Evolutionary conservation across 2,888 invertebrate species (phyloP).

Genomic region (Quadroppia sp.): DNA sequence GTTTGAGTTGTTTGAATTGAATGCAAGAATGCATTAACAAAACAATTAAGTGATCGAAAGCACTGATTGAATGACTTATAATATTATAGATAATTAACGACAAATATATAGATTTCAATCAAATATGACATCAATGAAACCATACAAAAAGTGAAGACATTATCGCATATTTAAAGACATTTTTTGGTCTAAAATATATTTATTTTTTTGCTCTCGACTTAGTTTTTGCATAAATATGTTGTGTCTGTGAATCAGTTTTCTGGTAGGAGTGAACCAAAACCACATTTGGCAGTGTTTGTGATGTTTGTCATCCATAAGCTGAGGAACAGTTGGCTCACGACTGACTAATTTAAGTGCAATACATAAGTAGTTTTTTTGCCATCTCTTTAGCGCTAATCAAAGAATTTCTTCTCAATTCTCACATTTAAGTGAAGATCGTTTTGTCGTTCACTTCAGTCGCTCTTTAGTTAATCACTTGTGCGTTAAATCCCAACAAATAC

Average conservation of each 20-base stretch:
- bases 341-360: conserved; percentile 6
- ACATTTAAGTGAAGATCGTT: neutral
- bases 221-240: neutral
- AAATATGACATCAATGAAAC: too few species aligned
- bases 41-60: too few species aligned
- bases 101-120: too few species aligned
- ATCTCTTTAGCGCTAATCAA: neutral
- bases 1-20: too few species aligned
- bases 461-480: conserved; percentile 12
- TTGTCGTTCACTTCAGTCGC: neutral
- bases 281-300: conserved; percentile 24
- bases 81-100: too few species aligned
- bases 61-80: too few species aligned
- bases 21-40: too few species aligned
- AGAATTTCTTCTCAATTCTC: neutral
- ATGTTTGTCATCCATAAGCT: neutral
- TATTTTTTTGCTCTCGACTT: neutral
- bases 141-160: too few species aligned
- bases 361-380: conserved; percentile 15
- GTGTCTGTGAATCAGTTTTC: neutral
- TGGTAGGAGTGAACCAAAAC: conserved; percentile 15
- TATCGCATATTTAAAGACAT: too few species aligned
- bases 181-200: neutral
- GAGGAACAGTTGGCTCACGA: neutral
- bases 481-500: neutral